Base-by-base conservation (phyloP, 2,113 vertebrate species). In the Atlantisia rogersi region DNA sequence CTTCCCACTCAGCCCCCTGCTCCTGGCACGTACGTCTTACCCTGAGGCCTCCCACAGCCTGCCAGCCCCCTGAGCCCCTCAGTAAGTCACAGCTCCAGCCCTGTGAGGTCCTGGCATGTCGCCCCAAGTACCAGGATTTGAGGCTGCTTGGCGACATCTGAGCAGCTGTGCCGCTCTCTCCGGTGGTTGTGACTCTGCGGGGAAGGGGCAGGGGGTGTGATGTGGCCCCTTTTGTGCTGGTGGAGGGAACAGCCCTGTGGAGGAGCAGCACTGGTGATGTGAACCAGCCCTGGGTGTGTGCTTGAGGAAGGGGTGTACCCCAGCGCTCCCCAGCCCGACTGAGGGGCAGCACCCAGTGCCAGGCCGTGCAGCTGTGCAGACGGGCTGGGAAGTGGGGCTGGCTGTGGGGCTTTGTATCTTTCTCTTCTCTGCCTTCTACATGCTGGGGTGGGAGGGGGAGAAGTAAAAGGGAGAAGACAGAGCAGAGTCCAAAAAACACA, bases 11-110 rank as follows among this genome's bases (percentile, higher is more conserved):
- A n/a, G 53, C 4, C 2, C 14, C 35, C 26, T 25, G n/a, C 50
- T 40, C 56, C 37, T n/a, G 59, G 17, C 15, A 12, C 0, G 12
- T 11, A 4, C 0, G 1, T 48, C 63, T 80, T 0, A 0, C 16
- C 14, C 22, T 1, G 2, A 60, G 39, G 29, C 64, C 32, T 68
- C 32, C 63, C 12, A 31, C 69, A 18, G 4, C 6, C 25, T 56
- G 52, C 26, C 59, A 50, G 59, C 25, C 29, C 44, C 73, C 40
- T 4, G 20, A n/a, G n/a, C 3, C 39, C 29, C 5, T 24, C 28
- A 58, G 35, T 40, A 28, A 29, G 42, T 50, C 0, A 2, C 55
- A 73, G 82, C 71, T 64, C 37, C 50, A 65, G 52, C 44, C n/a
- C 48, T 21, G 32, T 1, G 10, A 40, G 52, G 32, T 74, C 67